Conservation (phyloP, 2,888 invertebrate species). For the Mantis religiosa region DNA sequence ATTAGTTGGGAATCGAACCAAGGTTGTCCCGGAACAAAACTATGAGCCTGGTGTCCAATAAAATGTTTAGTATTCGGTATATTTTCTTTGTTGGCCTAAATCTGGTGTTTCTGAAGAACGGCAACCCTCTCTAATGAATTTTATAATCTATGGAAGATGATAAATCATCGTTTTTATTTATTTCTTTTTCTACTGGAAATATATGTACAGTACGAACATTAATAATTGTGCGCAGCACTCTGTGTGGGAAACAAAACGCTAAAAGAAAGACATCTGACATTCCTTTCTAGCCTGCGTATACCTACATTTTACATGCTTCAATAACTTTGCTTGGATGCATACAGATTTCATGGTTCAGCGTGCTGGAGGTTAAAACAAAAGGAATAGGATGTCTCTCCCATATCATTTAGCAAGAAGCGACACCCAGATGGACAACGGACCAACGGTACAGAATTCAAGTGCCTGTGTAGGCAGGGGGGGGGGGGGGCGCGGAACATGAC, state of each 20-base stretch:
- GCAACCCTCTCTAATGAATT: no score
- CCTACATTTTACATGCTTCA: not conserved
- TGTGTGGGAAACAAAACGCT: not conserved
- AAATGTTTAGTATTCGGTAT: no score
- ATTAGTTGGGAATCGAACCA: no score
- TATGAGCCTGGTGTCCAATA: no score
- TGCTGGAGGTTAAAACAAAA: not conserved
- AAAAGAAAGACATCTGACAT: not conserved
- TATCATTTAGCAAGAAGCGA: not conserved
- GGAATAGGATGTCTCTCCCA: not conserved
- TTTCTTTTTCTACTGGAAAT: not conserved
- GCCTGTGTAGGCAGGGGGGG: not conserved
- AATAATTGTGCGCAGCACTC: not conserved
- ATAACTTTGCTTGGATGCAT: not conserved
- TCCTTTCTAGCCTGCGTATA: not conserved
- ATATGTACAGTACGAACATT: not conserved
- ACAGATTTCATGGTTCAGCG: not conserved
- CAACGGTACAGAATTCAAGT: not conserved
- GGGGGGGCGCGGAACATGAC: not conserved
- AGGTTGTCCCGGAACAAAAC: no score
- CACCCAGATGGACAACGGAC: not conserved
- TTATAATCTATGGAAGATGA: no score
- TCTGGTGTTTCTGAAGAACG: no score
- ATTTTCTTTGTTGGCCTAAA: no score
- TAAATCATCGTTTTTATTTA: no score